These are phyloP conservation scores for Microplitis demolitor DNA, from an alignment of 1,140 invertebrate genomes.

Conservation along the genomic window DNA sequence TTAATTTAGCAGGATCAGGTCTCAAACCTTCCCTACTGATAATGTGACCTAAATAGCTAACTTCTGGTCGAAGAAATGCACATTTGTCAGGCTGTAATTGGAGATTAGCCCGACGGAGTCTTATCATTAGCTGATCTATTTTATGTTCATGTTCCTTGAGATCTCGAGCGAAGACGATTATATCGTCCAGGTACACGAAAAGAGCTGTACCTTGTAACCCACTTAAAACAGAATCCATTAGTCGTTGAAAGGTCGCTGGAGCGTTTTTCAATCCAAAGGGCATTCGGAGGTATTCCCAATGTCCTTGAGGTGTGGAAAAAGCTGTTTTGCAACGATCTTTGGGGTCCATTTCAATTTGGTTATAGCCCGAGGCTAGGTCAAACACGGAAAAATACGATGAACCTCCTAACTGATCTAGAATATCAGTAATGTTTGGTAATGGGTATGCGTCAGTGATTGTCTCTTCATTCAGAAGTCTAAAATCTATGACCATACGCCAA, in stretches of 20 bases:
- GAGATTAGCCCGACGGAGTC: not conserved
- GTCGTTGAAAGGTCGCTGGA: not conserved
- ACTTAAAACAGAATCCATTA: not conserved
- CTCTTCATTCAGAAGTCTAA: not conserved
- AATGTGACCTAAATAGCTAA: not conserved
- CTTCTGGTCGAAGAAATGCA: not conserved
- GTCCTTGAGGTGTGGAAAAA: not conserved
- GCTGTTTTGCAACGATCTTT: not conserved
- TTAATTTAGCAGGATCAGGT: no score
- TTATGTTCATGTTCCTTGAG: not conserved
- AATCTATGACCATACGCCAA: constrained; percentile 4
- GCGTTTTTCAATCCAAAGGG: not conserved
- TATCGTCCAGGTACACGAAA: not conserved
- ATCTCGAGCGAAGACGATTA: not conserved
- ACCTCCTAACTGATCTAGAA: not conserved
- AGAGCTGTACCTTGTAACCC: not conserved
- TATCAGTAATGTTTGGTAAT: not conserved
- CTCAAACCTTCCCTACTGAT: no score
- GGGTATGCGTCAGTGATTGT: not conserved
- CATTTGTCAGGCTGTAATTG: constrained; percentile 8
- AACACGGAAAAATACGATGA: not conserved
- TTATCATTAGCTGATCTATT: not conserved
- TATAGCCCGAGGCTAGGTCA: not conserved
- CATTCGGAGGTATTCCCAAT: not conserved
- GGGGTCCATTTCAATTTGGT: not conserved